Evolutionary conservation across 2,113 vertebrate species (phyloP).

Genomic region (Kryptolebias marmoratus): DNA sequence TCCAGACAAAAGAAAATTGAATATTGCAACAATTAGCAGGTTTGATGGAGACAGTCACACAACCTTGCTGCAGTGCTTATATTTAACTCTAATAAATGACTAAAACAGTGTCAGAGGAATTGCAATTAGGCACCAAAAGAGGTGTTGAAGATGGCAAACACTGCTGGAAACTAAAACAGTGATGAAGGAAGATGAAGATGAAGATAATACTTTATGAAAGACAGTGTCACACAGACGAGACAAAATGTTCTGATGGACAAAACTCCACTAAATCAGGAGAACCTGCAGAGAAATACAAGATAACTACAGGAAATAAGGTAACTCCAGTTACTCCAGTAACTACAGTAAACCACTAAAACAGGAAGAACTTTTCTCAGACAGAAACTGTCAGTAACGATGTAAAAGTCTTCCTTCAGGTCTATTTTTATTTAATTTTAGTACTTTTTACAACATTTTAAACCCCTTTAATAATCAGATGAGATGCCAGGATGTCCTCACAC

Average conservation of each 20-base stretch:
- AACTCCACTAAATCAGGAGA: neutral
- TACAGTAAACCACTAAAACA: no score
- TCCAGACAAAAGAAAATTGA: slow-evolving; percentile 62
- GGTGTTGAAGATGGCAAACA: slow-evolving; percentile 46
- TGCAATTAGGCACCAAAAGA: slow-evolving; percentile 56
- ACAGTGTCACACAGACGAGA: neutral
- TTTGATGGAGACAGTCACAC: slow-evolving; percentile 63
- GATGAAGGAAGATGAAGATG: slow-evolving; percentile 8
- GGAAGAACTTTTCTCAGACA: no score
- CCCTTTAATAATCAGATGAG: no score
- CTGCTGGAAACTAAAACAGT: slow-evolving; percentile 18
- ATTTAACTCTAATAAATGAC: slow-evolving; percentile 73
- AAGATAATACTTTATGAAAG: slow-evolving; percentile 2
- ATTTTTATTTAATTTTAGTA: no score
- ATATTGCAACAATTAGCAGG: slow-evolving; percentile 73
- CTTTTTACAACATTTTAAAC: no score
- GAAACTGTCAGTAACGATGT: no score
- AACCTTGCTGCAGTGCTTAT: slow-evolving; percentile 49
- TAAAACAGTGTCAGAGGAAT: slow-evolving; percentile 73
- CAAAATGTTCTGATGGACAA: neutral
- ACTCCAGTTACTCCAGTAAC: no score
- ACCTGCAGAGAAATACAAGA: neutral
- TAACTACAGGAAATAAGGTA: no score
- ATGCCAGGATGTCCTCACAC: neutral
- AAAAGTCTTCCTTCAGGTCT: no score